Percentiles rank a stretch among this genome's conserved stretches.
Evolutionary conservation across 2,888 invertebrate genomes (phyloP).

Genomic region (Acanthopleura granulata): DNA sequence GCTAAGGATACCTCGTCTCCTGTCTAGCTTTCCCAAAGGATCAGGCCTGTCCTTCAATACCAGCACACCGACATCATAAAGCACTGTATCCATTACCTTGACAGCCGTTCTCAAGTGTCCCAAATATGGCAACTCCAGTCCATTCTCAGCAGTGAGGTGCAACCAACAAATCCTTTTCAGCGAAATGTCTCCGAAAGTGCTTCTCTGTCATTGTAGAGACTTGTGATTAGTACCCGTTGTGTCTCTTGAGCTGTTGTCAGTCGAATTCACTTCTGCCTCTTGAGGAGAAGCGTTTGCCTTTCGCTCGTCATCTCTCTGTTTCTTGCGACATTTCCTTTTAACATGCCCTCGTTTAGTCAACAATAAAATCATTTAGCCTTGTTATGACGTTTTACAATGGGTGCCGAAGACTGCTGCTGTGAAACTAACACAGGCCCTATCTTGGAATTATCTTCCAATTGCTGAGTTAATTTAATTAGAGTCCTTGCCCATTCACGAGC

Average conservation of each 20-base stretch:
- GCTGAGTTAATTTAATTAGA: too few species aligned
- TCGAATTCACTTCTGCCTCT: neutral
- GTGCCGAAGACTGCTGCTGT: too few species aligned
- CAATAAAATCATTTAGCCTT: neutral
- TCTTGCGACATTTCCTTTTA: neutral
- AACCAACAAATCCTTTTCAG: neutral
- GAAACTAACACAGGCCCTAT: too few species aligned
- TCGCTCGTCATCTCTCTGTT: neutral
- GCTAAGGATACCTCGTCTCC: neutral
- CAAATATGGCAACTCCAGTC: conserved; percentile 2
- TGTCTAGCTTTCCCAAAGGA: neutral
- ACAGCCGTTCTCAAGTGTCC: neutral
- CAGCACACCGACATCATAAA: conserved; percentile 1
- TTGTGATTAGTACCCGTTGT: neutral
- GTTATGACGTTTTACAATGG: too few species aligned
- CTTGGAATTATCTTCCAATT: too few species aligned
- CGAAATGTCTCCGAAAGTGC: neutral
- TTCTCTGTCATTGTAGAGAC: neutral
- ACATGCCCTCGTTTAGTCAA: neutral
- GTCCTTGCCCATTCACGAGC: too few species aligned
- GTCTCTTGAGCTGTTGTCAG: neutral
- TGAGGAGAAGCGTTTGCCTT: neutral
- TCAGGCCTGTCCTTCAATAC: too few species aligned
- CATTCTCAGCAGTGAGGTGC: neutral
- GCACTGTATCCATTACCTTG: neutral